Evolutionary conservation across 2,888 invertebrate genomes (phyloP).

Genomic region (Cheilosia variabilis): DNA sequence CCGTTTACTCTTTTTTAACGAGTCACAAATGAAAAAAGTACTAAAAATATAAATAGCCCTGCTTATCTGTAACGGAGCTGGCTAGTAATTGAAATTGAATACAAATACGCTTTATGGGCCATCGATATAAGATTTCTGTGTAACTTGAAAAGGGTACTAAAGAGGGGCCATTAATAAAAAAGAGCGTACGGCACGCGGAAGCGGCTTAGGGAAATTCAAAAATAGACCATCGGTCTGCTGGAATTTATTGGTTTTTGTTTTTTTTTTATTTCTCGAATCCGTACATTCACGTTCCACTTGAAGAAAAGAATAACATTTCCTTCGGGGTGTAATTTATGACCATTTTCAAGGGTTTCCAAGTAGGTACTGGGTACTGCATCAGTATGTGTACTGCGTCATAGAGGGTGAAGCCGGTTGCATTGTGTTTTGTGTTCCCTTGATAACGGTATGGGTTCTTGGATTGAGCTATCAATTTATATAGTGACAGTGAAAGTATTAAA

Average conservation of each 20-base stretch:
- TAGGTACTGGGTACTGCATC: conserved; percentile 35
- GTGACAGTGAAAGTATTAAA: conserved; percentile 2
- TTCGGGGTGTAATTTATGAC: conserved; percentile 64
- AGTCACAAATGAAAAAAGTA: conserved; percentile 14
- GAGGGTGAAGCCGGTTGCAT: neutral
- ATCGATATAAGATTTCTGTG: conserved; percentile 58
- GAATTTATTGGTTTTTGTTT: conserved; percentile 37
- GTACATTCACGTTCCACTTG: conserved; percentile 58
- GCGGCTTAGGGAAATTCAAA: conserved; percentile 40
- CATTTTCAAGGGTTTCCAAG: conserved; percentile 55
- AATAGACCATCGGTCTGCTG: conserved; percentile 57
- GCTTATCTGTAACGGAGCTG: conserved; percentile 57
- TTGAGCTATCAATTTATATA: conserved; percentile 17
- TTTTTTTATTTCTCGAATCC: conserved; percentile 43
- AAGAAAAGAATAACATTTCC: conserved; percentile 50
- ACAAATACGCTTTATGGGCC: conserved; percentile 56
- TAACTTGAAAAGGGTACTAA: conserved; percentile 61
- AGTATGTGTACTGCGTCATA: neutral
- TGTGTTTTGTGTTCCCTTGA: conserved; percentile 33
- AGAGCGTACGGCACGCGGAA: conserved; percentile 49
- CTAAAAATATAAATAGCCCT: conserved; percentile 52
- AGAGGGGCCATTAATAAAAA: conserved; percentile 43
- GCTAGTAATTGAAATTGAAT: conserved; percentile 61
- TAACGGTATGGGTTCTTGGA: conserved; percentile 6
- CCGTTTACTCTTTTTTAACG: conserved; percentile 27